A percentile compares a stretch with the other conserved stretches of the same genome.
phyloP scores from a whole-genome alignment of 2,113 vertebrate genomes.

The Todiramphus chloris region DNA sequence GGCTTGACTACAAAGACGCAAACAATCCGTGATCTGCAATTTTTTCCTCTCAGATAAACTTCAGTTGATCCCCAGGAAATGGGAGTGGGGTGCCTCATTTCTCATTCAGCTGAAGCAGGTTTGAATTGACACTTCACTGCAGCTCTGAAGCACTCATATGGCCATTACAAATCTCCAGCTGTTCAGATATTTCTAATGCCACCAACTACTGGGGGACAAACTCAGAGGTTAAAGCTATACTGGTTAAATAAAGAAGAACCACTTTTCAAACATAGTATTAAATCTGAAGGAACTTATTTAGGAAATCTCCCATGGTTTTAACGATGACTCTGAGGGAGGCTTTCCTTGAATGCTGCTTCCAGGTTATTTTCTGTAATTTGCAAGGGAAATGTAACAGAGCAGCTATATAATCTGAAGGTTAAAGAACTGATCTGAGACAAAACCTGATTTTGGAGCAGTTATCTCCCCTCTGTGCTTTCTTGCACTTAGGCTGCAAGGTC shows the following conservation, averaged over 20 bases:
- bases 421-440: background rate
- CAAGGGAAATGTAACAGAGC: background rate
- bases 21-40: background rate
- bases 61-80: background rate
- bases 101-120: background rate
- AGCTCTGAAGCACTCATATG: rapidly evolving
- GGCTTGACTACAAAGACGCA: background rate
- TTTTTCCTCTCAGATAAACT: background rate
- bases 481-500: background rate
- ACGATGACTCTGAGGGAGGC: background rate
- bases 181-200: background rate
- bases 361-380: background rate
- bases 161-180: background rate
- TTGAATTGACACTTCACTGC: background rate
- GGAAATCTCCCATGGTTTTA: background rate
- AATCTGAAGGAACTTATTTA: background rate
- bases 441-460: background rate
- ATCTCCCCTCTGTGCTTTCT: background rate
- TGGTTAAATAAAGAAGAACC: background rate
- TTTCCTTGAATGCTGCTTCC: background rate
- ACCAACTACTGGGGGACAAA: rapidly evolving
- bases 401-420: background rate
- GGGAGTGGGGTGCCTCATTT: background rate
- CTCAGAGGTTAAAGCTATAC: background rate
- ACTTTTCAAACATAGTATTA: background rate